phyloP scores from a whole-genome alignment of 2,113 vertebrate species.

The Bubo blakistoni region DNA sequence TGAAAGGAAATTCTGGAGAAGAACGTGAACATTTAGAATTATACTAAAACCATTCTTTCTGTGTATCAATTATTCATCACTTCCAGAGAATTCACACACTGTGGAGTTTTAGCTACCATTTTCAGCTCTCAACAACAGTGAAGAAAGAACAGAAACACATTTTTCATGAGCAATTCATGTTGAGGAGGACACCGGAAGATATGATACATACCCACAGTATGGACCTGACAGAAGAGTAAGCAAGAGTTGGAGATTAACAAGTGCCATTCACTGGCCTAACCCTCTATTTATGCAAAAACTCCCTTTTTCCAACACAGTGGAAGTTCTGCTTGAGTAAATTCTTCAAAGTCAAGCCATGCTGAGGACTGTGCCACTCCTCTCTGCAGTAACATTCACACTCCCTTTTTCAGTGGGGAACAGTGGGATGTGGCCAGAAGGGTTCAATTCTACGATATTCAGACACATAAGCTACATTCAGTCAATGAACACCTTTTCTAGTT shows the following conservation, averaged over 20 bases:
- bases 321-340: neutral
- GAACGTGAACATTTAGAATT: neutral
- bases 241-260: neutral
- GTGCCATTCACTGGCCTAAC: neutral
- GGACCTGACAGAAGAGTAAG: neutral
- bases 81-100: neutral
- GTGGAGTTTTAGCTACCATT: neutral
- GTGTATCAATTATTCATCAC: neutral
- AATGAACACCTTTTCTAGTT: neutral
- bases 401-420: neutral
- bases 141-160: neutral
- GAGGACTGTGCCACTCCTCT: neutral
- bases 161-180: neutral
- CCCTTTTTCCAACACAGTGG: neutral
- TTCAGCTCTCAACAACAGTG: neutral
- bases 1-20: neutral
- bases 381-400: neutral
- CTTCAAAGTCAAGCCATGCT: neutral
- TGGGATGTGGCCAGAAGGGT: neutral
- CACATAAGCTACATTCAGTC: accelerated
- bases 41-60: neutral
- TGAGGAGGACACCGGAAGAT: neutral
- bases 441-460: neutral
- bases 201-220: neutral
- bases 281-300: neutral